Evolutionary conservation across 2,113 vertebrate genomes (phyloP).

Genomic region (Hemibagrus wyckioides): DNA sequence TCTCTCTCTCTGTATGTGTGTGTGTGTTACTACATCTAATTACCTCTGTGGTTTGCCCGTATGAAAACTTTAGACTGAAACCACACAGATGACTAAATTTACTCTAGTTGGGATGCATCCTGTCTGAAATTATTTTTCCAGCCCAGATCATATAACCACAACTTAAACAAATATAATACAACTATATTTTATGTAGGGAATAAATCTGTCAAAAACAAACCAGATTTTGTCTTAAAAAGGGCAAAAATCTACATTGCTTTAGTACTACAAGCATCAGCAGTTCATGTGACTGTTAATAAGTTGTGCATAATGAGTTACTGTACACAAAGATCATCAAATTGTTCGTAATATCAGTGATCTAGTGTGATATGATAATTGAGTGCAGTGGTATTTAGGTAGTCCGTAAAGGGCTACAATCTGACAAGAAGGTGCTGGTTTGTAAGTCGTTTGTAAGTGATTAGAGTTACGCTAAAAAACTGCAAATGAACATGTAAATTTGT

Average conservation of each 20-base stretch:
- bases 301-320: background rate
- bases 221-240: background rate
- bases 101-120: conserved; percentile 3
- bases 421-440: background rate
- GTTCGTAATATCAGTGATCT: background rate
- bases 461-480: background rate
- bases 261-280: background rate
- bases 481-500: background rate
- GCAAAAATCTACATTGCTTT: background rate
- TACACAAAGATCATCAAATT: background rate
- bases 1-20: background rate
- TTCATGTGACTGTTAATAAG: background rate
- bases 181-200: background rate
- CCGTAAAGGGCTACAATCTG: background rate
- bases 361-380: background rate
- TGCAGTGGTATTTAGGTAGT: background rate
- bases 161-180: conserved; percentile 12
- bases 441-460: background rate
- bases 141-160: background rate
- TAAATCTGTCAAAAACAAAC: background rate
- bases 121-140: conserved; percentile 4
- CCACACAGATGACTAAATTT: conserved; percentile 32
- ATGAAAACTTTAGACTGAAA: conserved; percentile 21
- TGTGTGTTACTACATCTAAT: conserved; percentile 34
- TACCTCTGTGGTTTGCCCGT: conserved; percentile 36